Evolutionary conservation across 1,140 invertebrate species (phyloP), one percentile per base, ranked within the genome.

Genomic region (Sinella curviseta): DNA sequence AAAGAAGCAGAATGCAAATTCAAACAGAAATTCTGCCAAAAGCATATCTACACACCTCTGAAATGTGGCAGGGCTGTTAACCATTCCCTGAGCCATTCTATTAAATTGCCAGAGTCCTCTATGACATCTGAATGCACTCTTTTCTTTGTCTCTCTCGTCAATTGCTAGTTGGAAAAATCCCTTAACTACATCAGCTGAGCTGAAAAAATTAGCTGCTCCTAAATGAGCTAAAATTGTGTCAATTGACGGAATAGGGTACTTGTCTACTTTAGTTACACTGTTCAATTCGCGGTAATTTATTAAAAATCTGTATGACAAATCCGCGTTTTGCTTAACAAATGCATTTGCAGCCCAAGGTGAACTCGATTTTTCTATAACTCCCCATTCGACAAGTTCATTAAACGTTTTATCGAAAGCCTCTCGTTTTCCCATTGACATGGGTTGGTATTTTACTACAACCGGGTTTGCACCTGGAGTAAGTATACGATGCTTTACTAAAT

Each of bases 141-240:
- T 90, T 30, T 85, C 79, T n/a, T 82, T 85, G 79, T 86, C 86
- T 0, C 85, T 83, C n/a, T n/a, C n/a, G n/a, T n/a, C n/a, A n/a
- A n/a, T n/a, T n/a, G n/a, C n/a, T n/a, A n/a, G n/a, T n/a, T 89
- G 89, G 83, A 87, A 87, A 80, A 88, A 91, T 0, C 89, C 90
- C 24, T 84, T 85, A 0, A 82, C 80, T 65, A 90, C 83, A 85
- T 90, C 87, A 0, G 88, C 73, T 0, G 82, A 79, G 3, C 83
- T 82, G 54, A 88, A 87, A 35, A 79, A 85, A 20, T 80, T 81
- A 3, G 82, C 70, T 0, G 82, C 82, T 0, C 75, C 81, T n/a
- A 82, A 60, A 28, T 31, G 74, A 30, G 67, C 39, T 1, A 82
- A 67, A 1, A 82, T 48, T 8, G 74, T 73, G 30, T 78, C 77